Evolutionary conservation across 2,888 invertebrate species (phyloP).

Genomic region (Zelleria hepariella): DNA sequence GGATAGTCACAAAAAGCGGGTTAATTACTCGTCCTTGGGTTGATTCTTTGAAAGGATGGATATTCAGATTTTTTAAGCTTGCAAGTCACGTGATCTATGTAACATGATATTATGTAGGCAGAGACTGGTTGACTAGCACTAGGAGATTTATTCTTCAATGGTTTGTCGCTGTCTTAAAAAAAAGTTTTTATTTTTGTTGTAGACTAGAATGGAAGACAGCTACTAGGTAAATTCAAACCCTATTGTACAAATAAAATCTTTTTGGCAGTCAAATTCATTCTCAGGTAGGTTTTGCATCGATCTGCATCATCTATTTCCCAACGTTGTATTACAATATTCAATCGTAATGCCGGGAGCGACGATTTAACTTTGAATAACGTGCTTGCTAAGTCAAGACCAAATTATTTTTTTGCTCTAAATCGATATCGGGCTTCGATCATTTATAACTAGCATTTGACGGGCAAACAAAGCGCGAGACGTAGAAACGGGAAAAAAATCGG

Average conservation of each 20-base stretch:
- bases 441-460: conserved; percentile 64
- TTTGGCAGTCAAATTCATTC: conserved; percentile 27
- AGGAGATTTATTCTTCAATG: too few species aligned
- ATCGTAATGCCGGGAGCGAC: not conserved
- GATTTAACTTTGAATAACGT: not conserved
- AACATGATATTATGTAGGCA: conserved; percentile 19
- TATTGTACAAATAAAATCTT: not conserved
- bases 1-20: conserved; percentile 60
- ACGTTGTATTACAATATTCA: not conserved
- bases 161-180: too few species aligned
- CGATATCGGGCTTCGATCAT: conserved; percentile 66
- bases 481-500: conserved; percentile 58
- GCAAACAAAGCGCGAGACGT: conserved; percentile 47
- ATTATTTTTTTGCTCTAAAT: conserved; percentile 24
- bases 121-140: conserved; percentile 26
- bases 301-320: not conserved
- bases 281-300: conserved; percentile 40
- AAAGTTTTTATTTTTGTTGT: too few species aligned
- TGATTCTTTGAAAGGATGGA: conserved; percentile 43
- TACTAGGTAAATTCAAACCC: not conserved
- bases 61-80: conserved; percentile 18
- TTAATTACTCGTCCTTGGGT: conserved; percentile 61
- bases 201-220: too few species aligned
- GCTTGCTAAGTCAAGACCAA: not conserved
- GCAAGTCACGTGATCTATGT: conserved; percentile 3